A percentile compares a stretch with the other conserved stretches of the same genome.
Conservation (phyloP, 2,888 invertebrate genomes). For the Ariolimax columbianus region DNA sequence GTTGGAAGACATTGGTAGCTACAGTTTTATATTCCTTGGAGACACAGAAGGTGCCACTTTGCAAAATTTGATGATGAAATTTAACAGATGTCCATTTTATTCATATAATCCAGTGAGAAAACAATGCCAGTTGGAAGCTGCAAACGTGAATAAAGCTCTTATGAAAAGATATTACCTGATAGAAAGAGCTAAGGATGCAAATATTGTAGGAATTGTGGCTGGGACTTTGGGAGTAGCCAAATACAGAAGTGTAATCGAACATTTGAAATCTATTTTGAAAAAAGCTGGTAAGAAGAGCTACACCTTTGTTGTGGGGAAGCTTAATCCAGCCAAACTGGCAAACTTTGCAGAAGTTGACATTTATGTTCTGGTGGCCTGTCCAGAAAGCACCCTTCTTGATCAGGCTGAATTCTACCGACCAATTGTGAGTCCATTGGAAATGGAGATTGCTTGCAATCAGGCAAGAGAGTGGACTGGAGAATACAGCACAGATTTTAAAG, state of each 20-base stretch:
- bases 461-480: conserved; percentile 80
- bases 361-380: conserved; percentile 94
- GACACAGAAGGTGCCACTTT: conserved; percentile 83
- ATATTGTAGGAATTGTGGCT: conserved; percentile 91
- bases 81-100: conserved; percentile 76
- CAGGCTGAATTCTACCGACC: conserved; percentile 92
- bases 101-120: conserved; percentile 76
- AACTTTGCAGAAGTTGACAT: conserved; percentile 95
- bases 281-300: conserved; percentile 91
- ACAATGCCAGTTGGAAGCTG: conserved; percentile 59
- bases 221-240: conserved; percentile 92
- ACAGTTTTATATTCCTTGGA: conserved; percentile 85
- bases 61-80: conserved; percentile 82
- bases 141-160: conserved; percentile 83
- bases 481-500: conserved; percentile 87
- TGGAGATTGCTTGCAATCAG: conserved; percentile 86
- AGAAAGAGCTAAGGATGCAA: conserved; percentile 94
- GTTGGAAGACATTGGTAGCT: conserved; percentile 79
- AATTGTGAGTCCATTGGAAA: conserved; percentile 93
- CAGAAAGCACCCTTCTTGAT: conserved; percentile 89
- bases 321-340: conserved; percentile 95
- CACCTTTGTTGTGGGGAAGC: conserved; percentile 94
- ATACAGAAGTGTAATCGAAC: conserved; percentile 85
- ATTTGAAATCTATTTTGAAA: conserved; percentile 86
- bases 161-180: conserved; percentile 89